These are phyloP conservation scores for Tinamus major DNA, from an alignment of 2,797 vertebrate genomes.

Conservation along the genomic window DNA sequence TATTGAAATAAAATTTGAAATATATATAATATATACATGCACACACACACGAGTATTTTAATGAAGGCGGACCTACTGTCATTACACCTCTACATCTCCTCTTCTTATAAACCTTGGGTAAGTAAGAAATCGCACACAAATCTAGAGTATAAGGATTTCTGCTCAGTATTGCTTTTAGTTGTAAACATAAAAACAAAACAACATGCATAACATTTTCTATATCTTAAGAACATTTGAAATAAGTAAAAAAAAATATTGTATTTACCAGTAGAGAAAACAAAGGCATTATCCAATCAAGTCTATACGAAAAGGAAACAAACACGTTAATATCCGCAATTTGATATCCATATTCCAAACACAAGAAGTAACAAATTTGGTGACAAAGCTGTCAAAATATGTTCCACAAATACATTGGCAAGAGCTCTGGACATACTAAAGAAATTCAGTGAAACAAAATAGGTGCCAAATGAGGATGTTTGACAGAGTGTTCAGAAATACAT, in stretches of 20 bases:
- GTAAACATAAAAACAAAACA: neutral
- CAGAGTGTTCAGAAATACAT: conserved; percentile 80
- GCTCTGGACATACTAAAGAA: conserved; percentile 82
- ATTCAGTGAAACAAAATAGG: conserved; percentile 81
- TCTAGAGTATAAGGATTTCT: neutral
- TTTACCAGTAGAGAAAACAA: conserved; percentile 24
- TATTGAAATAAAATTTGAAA: neutral
- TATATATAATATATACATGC: neutral
- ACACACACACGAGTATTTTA: neutral
- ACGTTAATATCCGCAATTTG: conserved; percentile 76
- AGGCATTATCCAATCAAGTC: conserved; percentile 56
- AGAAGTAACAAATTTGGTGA: conserved; percentile 83
- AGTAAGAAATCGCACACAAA: neutral
- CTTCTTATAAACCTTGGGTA: neutral
- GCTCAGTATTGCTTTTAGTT: neutral
- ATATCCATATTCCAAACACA: conserved; percentile 80
- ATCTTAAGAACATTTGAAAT: neutral
- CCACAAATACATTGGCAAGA: conserved; percentile 83
- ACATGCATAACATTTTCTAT: conserved; percentile 12
- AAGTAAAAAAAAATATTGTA: neutral
- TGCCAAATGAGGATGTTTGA: conserved; percentile 82
- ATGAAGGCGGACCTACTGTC: neutral
- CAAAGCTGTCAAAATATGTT: conserved; percentile 87
- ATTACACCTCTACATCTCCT: neutral
- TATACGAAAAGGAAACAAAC: conserved; percentile 72